Evolutionary conservation across 2,113 vertebrate species (phyloP), one percentile per base, ranked within the genome.

Genomic region (Bolborhynchus lineola): DNA sequence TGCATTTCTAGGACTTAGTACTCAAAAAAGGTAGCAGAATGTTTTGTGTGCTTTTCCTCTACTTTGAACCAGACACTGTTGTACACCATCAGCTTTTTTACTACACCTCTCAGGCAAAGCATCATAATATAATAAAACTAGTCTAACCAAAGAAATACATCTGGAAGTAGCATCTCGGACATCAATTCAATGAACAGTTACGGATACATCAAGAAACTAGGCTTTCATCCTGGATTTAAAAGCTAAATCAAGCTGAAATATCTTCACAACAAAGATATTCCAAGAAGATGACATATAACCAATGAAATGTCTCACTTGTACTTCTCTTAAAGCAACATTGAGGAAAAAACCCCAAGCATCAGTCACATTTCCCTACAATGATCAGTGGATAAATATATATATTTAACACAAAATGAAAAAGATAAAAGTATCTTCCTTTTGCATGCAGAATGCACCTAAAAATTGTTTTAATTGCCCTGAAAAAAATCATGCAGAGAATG

Each of bases 181-280:
- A 96, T 64, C 64, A 91, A 29, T 76, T 76, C 74, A 94, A 83
- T 55, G 71, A 81, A 55, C 17, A 94, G 49, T 59, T 87, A 90
- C 14, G 81, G 55, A 64, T 93, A 76, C 52, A 89, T 71, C 31
- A 86, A 85, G 63, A 89, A 90, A 82, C 21, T 57, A n/a, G 8
- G 14, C 8, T 86, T 86, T 91, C 41, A 78, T 83, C 31, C 16
- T 63, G 57, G 35, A 79, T 93, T 92, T 78, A 81, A 91, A 94
- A 95, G 26, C 12, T 89, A 80, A 85, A 92, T 90, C 64, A 89
- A 71, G 29, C 18, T 78, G 67, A 96, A 96, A 91, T 72, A 63
- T 8, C 35, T 72, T 81, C 25, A 78, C 21, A 92, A 29, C 44
- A 82, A 82, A 80, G 13, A 8, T 20, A 20, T 85, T 92, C 15